Base-by-base conservation (phyloP, 2,888 invertebrate species). In the Trichacis sp. region DNA sequence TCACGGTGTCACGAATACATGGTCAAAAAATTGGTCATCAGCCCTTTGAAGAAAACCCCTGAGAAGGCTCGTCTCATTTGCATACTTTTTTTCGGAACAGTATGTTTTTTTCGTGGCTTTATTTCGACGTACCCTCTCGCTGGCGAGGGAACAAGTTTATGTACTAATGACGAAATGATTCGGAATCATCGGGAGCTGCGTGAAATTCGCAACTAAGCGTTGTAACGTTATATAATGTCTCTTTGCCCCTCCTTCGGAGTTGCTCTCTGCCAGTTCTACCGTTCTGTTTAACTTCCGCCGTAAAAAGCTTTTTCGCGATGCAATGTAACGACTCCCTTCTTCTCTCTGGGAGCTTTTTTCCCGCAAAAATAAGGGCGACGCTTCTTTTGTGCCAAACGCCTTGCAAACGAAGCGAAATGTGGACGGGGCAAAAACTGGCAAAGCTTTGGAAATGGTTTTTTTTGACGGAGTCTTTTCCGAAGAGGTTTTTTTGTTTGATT, bases 21-120 rank as follows among this genome's bases (percentile, higher is more conserved):
- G 74, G 71, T 74, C 74, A 74, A 80, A 80, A 79, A 79, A 74
- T 65, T 76, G 71, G 68, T 70, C 73, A 73, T 64, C 64, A 68
- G 55, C 73, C 72, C 74, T 70, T 66, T 73, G 64, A 57, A 60
- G 53, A 64, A 68, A 64, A 66, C 12, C 45, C 29, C 58, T n/a
- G n/a, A n/a, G n/a, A 59, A 66, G 61, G 68, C 68, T 71, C 74
- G 71, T 72, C 73, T 71, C 49, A 75, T 76, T 76, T 75, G 73
- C 76, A 76, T 76, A 72, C 63, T 62, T 60, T 40, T 40, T 14
- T 40, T 12, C 14, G 40, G n/a, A 53, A 20, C 46, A 9, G 45
- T 5, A 43, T 51, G 55, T 63, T 68, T 71, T 58, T 63, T 52
- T 45, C 59, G 33, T 46, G 30, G 36, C 53, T 51, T 67, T 69